A percentile compares a stretch with the other conserved stretches of the same genome.
Evolutionary conservation across 2,113 vertebrate genomes (phyloP).

Genomic region (Taurulus bubalis): DNA sequence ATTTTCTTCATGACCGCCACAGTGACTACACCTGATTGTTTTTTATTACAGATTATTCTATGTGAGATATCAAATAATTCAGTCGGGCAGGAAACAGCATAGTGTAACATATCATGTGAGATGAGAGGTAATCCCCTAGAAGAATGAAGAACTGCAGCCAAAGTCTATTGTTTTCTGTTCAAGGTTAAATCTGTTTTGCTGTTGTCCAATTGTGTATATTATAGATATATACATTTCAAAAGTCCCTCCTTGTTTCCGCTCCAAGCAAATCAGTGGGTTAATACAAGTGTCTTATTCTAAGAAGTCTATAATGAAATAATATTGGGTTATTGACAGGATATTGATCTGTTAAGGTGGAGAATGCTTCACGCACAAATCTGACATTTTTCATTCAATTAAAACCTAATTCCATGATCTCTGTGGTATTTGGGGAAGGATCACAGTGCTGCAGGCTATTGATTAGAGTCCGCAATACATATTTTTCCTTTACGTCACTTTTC

Average conservation of each 20-base stretch:
- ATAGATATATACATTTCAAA: not conserved
- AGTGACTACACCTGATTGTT: not conserved
- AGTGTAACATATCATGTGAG: constrained; percentile 2
- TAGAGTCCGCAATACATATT: not conserved
- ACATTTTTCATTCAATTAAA: constrained; percentile 35
- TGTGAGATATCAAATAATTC: not conserved
- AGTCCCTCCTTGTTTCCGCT: not conserved
- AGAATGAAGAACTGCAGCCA: not conserved
- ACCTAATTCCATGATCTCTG: not conserved
- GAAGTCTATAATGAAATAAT: not conserved
- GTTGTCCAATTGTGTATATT: not conserved
- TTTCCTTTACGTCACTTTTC: not conserved
- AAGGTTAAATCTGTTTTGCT: not conserved
- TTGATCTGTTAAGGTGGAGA: not conserved
- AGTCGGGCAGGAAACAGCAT: not conserved
- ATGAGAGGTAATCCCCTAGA: not conserved
- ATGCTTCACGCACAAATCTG: not conserved
- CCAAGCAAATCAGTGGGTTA: not conserved
- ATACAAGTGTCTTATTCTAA: not conserved
- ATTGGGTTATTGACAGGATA: not conserved
- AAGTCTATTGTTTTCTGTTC: not conserved
- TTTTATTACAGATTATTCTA: not conserved
- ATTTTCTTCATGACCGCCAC: not conserved
- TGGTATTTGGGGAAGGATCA: constrained; percentile 18
- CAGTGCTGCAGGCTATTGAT: not conserved